phyloP scores from a whole-genome alignment of 2,113 vertebrate species.

The Corythaeola cristata region DNA sequence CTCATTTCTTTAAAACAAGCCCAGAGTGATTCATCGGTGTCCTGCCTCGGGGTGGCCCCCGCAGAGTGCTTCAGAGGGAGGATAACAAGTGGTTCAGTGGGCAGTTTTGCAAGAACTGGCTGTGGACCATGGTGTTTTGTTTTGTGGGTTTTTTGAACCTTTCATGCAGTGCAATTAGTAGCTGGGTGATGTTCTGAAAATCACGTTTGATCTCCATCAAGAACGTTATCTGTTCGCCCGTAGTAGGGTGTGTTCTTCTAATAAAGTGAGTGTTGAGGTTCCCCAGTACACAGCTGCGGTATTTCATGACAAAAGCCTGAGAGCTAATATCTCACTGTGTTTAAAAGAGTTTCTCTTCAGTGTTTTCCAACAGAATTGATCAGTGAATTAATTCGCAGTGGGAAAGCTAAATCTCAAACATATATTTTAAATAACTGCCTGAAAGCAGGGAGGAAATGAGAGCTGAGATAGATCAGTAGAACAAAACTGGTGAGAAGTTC shows the following conservation, averaged over 20 bases:
- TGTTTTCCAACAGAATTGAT: not conserved
- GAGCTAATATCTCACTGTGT: not conserved
- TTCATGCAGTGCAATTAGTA: not conserved
- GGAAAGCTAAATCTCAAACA: not conserved
- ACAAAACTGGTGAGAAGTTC: not conserved
- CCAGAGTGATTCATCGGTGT: not conserved
- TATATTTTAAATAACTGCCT: not conserved
- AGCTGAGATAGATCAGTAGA: not conserved
- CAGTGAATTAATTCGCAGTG: not conserved
- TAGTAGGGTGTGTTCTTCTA: not conserved
- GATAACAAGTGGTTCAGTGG: not conserved
- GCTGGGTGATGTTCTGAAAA: not conserved
- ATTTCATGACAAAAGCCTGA: not conserved
- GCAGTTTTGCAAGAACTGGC: not conserved
- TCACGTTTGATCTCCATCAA: not conserved
- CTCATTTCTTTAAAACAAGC: slow-evolving; percentile 20
- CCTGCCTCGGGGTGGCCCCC: not conserved
- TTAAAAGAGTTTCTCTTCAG: not conserved
- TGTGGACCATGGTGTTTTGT: not conserved
- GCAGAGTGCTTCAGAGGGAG: not conserved
- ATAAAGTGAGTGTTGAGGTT: not conserved
- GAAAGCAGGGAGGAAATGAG: not conserved
- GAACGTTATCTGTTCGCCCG: not conserved
- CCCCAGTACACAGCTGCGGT: not conserved
- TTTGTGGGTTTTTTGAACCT: not conserved